Percentiles rank a stretch among this genome's conserved stretches.
phyloP scores from a whole-genome alignment of 2,113 vertebrate genomes.

The Erythrolamprus reginae region DNA sequence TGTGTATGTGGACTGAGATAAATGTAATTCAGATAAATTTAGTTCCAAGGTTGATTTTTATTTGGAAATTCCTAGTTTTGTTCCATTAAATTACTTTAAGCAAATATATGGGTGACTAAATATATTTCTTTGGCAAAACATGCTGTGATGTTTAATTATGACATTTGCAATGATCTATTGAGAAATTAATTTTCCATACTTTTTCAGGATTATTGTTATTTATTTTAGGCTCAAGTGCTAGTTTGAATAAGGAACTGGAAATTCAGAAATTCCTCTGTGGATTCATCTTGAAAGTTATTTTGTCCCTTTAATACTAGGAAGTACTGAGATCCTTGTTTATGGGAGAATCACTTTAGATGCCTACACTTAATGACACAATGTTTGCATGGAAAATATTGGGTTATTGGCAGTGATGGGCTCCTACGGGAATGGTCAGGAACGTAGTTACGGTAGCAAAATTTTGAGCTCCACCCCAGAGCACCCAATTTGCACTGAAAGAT shows the following conservation, averaged over 20 bases:
- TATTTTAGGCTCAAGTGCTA: neutral
- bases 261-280: neutral
- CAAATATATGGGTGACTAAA: neutral
- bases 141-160: neutral
- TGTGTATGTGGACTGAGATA: neutral
- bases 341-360: neutral
- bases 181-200: neutral
- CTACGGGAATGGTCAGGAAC: too few relatives aligned
- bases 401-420: too few relatives aligned
- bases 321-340: neutral
- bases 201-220: neutral
- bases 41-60: neutral
- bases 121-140: neutral
- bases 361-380: neutral
- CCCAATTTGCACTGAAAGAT: too few relatives aligned
- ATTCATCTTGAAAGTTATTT: neutral
- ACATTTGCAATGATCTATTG: neutral
- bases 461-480: too few relatives aligned
- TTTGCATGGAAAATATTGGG: neutral
- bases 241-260: neutral
- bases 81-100: neutral
- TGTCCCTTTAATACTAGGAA: neutral
- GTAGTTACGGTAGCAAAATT: too few relatives aligned
- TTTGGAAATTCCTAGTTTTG: neutral
- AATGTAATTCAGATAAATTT: neutral